phyloP scores from a whole-genome alignment of 2,888 invertebrate species.

The Clunio marinus region DNA sequence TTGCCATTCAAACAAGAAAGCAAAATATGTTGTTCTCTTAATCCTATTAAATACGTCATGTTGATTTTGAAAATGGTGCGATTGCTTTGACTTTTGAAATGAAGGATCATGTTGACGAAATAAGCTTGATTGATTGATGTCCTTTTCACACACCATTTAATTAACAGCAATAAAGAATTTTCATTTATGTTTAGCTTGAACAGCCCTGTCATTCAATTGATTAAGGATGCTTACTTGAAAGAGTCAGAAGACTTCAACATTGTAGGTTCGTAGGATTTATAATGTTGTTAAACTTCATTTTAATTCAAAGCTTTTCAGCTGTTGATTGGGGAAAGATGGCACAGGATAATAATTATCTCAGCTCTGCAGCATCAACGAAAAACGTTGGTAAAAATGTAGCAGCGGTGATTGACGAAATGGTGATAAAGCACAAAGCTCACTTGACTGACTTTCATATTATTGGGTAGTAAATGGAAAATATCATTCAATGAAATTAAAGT shows the following conservation, averaged over 20 bases:
- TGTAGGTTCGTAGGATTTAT: not conserved
- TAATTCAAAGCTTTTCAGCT: slow-evolving; percentile 42
- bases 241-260: slow-evolving; percentile 42
- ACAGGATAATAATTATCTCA: slow-evolving; percentile 48
- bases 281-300: slow-evolving; percentile 4
- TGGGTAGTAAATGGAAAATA: slow-evolving; percentile 43
- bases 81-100: too few species aligned
- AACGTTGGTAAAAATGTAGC: slow-evolving; percentile 49
- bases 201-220: slow-evolving; percentile 49
- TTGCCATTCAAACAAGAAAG: too few species aligned
- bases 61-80: too few species aligned
- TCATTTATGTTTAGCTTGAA: slow-evolving; percentile 44
- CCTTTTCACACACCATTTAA: too few species aligned
- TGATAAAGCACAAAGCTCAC: slow-evolving; percentile 34
- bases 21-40: too few species aligned
- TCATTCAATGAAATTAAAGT: not conserved
- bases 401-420: slow-evolving; percentile 42
- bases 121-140: too few species aligned
- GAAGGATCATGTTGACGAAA: too few species aligned
- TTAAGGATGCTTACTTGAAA: slow-evolving; percentile 48
- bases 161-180: slow-evolving; percentile 3
- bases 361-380: slow-evolving; percentile 48
- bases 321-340: slow-evolving; percentile 51
- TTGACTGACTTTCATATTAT: slow-evolving; percentile 48
- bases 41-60: too few species aligned